Base-by-base conservation (phyloP, 1,140 invertebrate species). In the Aradophagus sp. region DNA sequence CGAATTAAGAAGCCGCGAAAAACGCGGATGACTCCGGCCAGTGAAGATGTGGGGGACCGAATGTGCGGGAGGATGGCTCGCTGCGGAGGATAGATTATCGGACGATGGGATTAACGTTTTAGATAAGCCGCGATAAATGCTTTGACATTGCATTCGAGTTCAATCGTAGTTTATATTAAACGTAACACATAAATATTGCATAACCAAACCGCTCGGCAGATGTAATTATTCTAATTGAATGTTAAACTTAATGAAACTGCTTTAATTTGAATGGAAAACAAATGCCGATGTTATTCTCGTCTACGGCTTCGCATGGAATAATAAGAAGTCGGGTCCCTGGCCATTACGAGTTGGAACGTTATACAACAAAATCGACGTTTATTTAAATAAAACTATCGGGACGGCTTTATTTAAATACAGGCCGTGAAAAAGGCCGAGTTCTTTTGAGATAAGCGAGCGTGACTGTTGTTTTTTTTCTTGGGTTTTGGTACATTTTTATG, bases 91-190 rank as follows among this genome's bases (percentile, higher is more conserved):
- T 44, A 35, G 19, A 45, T 31, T 7, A 47, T 19, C 34, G n/a
- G 20, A 38, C 20, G 45, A 52, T 34, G 14, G 36, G 11, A 56
- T 42, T 39, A 48, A 50, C 29, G 15, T 48, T 56, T 65, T 48
- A 47, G 52, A 66, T 39, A 48, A 41, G 32, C 11, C 3, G 10
- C 26, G 44, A 42, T 56, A 66, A 56, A 39, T 29, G n/a, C 50
- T 56, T 42, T 55, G 59, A 39, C 48, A 65, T 65, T 63, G 48
- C 39, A 23, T 39, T 56, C 10, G 50, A 29, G 32, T 48, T 36
- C 55, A 27, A 12, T 44, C 26, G 38, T 23, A 35, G 27, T 61
- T 61, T 32, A 48, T 17, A 44, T 36, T 29, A 26, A 56, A 35
- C 39, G n/a, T 19, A 16, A n/a, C 14, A 41, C 11, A 36, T 58